phyloP scores from a whole-genome alignment of 2,888 invertebrate species.

The Sarcophaga variegata region DNA sequence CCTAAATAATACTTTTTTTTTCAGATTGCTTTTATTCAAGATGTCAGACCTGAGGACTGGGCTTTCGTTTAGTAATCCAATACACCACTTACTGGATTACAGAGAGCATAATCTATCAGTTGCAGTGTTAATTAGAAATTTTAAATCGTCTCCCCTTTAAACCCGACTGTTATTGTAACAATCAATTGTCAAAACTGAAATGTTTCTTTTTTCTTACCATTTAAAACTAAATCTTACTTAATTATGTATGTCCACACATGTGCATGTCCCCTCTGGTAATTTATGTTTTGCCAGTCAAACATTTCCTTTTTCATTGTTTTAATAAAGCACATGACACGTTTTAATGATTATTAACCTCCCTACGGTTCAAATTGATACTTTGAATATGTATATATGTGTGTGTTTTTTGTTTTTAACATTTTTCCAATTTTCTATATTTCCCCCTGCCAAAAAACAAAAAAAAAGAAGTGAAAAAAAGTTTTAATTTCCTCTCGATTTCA shows the following conservation, averaged over 20 bases:
- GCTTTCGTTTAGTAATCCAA: no score
- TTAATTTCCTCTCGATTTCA: slow-evolving; percentile 68
- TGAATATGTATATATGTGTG: not conserved
- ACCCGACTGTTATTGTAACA: no score
- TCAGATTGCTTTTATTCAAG: no score
- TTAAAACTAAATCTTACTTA: no score
- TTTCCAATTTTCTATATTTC: slow-evolving; percentile 52
- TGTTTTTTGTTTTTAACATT: slow-evolving; percentile 3
- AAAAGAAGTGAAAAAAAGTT: slow-evolving; percentile 20
- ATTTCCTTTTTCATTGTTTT: not conserved
- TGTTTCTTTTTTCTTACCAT: no score
- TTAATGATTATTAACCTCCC: slow-evolving; percentile 19
- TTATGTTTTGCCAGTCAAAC: not conserved
- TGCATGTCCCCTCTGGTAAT: not conserved
- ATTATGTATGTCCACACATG: not conserved
- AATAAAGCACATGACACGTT: not conserved
- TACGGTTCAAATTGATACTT: slow-evolving; percentile 15
- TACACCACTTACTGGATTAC: no score
- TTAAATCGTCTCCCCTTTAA: no score
- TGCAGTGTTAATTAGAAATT: no score
- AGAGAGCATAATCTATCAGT: no score
- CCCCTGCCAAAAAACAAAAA: not conserved
- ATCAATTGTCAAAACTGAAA: no score
- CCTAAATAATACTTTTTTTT: no score
- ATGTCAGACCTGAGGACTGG: no score